Evolutionary conservation across 37 sponge, comb jelly and placozoan genomes (phyloP).

Genomic region (Haliclona indistincta): DNA sequence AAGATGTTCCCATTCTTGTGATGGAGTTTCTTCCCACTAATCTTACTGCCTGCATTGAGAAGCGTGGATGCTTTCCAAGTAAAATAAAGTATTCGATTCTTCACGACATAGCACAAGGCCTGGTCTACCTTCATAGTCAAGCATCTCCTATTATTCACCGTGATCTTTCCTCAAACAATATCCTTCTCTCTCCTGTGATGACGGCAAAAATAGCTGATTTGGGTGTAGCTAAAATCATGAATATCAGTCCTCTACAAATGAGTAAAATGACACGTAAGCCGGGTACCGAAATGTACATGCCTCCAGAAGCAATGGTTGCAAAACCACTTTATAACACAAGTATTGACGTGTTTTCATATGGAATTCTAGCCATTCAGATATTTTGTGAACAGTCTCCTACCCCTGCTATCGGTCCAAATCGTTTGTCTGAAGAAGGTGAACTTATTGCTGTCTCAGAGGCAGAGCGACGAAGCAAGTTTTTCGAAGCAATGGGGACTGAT

Average conservation of each 20-base stretch:
- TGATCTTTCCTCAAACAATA: constrained; percentile 35
- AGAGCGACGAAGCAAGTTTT: constrained; percentile 13
- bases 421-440: not conserved
- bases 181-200: constrained; percentile 20
- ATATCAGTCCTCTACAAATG: constrained; percentile 22
- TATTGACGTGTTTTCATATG: constrained; percentile 35
- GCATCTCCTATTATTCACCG: constrained; percentile 29
- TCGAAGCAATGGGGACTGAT: constrained; percentile 15
- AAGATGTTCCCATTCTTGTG: constrained; percentile 14
- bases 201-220: constrained; percentile 38
- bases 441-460: constrained; percentile 17
- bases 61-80: not conserved
- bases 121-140: constrained; percentile 25
- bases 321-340: constrained; percentile 20
- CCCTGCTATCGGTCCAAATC: constrained; percentile 3
- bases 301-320: constrained; percentile 32
- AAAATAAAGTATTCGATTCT: constrained; percentile 28
- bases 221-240: constrained; percentile 27
- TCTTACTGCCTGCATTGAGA: constrained; percentile 10
- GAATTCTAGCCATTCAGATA: constrained; percentile 23
- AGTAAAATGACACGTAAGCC: constrained; percentile 13
- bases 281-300: constrained; percentile 31
- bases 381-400: constrained; percentile 15
- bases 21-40: constrained; percentile 27
- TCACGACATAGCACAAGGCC: constrained; percentile 22